Evolutionary conservation across 2,888 invertebrate genomes (phyloP), one percentile per base, ranked within the genome.

Genomic region (Ptycholaimellus sp.): DNA sequence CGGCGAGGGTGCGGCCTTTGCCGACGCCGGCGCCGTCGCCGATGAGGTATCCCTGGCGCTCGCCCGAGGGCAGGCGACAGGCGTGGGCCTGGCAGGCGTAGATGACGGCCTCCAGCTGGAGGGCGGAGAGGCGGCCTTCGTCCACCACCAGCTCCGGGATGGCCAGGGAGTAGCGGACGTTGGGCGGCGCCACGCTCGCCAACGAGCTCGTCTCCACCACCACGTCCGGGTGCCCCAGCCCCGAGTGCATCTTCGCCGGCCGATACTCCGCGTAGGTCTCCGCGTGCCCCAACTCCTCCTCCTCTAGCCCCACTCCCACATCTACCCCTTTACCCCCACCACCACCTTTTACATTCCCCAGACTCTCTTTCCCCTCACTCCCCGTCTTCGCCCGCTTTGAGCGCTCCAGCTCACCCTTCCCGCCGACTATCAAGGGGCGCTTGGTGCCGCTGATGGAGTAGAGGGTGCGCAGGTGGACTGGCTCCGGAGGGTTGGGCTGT

Each of bases 1-100:
- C 93, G 5, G 85, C 93, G 43, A 99, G 82, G 1, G 93, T 96
- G 40, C 96, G 72, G 18, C 90, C 90, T 59, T 90, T 90, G 42
- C 90, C 90, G 35, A 90, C 87, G 46, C 90, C 90, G 41, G 93
- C 93, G 40, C 96, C 93, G 62, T 96, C 93, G 44, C 93, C 83
- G 40, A 96, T 79, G 1, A 96, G 70, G 64, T 87, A 96, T 11
- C 96, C 96, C 11, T 87, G 85, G 18, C 96, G 64, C 2, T 76
- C 73, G 5, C 61, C 62, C 42, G 57, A 59, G 18, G 66, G 59
- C 52, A 96, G 66, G 44, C 77, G 69, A 53, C 79, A 76, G 35
- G 66, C 80, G 59, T 99, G 96, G 42, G 87, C 85, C 62, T 99
- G 96, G 19, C 81, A 79, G 1, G 96, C 76, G 60, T 99, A 99